phyloP scores from a whole-genome alignment of 1,140 invertebrate genomes.

The Cotesia typhae region DNA sequence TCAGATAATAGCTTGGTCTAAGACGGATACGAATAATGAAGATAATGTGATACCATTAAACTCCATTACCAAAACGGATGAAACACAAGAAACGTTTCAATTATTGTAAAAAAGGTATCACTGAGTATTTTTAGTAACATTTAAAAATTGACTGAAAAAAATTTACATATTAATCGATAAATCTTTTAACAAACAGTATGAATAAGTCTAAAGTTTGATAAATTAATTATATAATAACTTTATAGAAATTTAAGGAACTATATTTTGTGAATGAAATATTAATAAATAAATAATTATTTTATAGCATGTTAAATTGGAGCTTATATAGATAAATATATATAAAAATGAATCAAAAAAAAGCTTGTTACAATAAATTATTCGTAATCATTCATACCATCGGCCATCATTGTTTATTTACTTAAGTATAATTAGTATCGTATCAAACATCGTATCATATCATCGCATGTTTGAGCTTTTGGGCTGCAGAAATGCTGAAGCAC shows the following conservation, averaged over 20 bases:
- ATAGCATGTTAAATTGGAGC: conserved; percentile 43
- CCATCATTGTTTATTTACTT: not conserved
- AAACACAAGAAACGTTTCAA: conserved; percentile 51
- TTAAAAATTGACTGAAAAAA: not conserved
- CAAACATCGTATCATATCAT: conserved; percentile 42
- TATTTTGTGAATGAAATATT: conserved; percentile 1
- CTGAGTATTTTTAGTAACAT: conserved; percentile 6
- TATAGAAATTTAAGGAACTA: conserved; percentile 7
- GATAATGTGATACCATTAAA: conserved; percentile 59
- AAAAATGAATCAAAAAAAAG: conserved; percentile 23
- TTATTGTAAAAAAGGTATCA: conserved; percentile 53
- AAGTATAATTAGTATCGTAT: conserved; percentile 15
- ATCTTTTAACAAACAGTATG: not conserved
- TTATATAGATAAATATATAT: conserved; percentile 19
- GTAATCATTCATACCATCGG: not conserved
- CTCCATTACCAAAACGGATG: conserved; percentile 52
- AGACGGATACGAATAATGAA: conserved; percentile 55
- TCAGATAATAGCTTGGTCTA: conserved; percentile 60
- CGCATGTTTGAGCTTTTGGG: conserved; percentile 50
- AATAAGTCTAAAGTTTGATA: not conserved
- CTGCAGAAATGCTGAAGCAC: conserved; percentile 31
- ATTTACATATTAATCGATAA: not conserved
- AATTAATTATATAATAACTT: conserved; percentile 4
- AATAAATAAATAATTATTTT: conserved; percentile 24
- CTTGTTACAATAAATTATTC: conserved; percentile 22